Conservation (phyloP, 1,140 invertebrate species). For the Drosophila nannoptera region DNA sequence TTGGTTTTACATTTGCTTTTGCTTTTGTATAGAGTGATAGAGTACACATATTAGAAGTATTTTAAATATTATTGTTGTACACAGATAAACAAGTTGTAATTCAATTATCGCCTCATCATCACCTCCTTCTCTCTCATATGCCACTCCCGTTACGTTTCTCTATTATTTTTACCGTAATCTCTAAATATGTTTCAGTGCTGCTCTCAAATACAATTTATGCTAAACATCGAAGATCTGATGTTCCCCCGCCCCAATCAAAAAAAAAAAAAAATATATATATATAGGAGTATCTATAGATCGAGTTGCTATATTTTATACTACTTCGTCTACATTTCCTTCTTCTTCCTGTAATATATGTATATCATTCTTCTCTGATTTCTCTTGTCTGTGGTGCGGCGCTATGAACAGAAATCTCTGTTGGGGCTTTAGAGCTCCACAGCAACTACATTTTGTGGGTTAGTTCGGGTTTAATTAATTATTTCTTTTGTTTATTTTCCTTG, state of each 20-base stretch:
- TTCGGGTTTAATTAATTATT: neutral
- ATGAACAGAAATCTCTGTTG: conserved; percentile 21
- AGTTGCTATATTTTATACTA: conserved; percentile 13
- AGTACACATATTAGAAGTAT: conserved; percentile 73
- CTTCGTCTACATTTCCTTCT: neutral
- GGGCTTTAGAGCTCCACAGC: conserved; percentile 8
- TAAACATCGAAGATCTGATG: conserved; percentile 21
- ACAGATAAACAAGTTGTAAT: conserved; percentile 73
- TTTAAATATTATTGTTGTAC: conserved; percentile 74
- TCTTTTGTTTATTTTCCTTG: conserved; percentile 14
- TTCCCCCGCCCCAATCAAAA: neutral
- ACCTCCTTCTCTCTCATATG: conserved; percentile 3
- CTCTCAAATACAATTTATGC: conserved; percentile 44
- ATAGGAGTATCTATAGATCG: conserved; percentile 16
- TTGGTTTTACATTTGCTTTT: conserved; percentile 8
- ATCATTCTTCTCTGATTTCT: too few species aligned
- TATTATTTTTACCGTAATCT: conserved; percentile 44
- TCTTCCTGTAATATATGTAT: too few species aligned
- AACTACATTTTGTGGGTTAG: conserved; percentile 37
- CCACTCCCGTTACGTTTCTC: conserved; percentile 29
- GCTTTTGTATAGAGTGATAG: conserved; percentile 54
- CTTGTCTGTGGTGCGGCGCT: conserved; percentile 22
- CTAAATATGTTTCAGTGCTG: conserved; percentile 64
- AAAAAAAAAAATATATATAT: neutral
- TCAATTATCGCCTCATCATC: conserved; percentile 58